Evolutionary conservation across 2,113 vertebrate species (phyloP), one percentile per base, ranked within the genome.

Genomic region (Vidua macroura): DNA sequence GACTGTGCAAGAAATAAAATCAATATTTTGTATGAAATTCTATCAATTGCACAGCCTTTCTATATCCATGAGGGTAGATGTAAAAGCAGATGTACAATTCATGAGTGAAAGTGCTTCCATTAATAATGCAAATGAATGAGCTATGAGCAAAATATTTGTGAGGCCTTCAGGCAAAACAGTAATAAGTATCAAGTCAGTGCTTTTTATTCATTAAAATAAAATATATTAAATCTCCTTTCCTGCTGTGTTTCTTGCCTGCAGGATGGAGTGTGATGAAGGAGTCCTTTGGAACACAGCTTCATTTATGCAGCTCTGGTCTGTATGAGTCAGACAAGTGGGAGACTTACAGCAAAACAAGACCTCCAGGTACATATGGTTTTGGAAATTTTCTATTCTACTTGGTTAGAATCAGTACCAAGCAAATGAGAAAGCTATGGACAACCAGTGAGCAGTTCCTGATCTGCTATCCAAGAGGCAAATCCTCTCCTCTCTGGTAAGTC

Each of bases 191-290:
- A 86, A 67, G 33, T 55, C 76, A 77, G 44, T 63, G 23, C 1
- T 91, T 92, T 90, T 74, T 84, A 88, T 69, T 80, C 27, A 74
- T 60, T 46, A 83, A 93, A 95, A 88, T 76, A 94, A 86, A 90
- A 88, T 90, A 46, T 4, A 75, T 33, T 85, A 80, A 86, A 60
- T 83, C n/a, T 72, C 39, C 33, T 11, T 91, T 90, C 85, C 87
- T 93, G 79, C 58, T 92, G 70, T 83, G 76, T 95, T 95, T 88
- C 72, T 92, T 92, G 82, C 83, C 75, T 85, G 49, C 70, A 91
- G 95, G 84, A 92, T 91, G 73, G 79, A 85, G 83, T n/a, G 43
- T 9, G 12, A 87, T 86, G 84, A 86, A 95, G 93, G 91, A 94
- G 64, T 52, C 37, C 31, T 91, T 93, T 83, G 93, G 79, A 95